Evolutionary conservation across 2,113 vertebrate species (phyloP), one percentile per base, ranked within the genome.

Genomic region (Sceloporus tristichus): DNA sequence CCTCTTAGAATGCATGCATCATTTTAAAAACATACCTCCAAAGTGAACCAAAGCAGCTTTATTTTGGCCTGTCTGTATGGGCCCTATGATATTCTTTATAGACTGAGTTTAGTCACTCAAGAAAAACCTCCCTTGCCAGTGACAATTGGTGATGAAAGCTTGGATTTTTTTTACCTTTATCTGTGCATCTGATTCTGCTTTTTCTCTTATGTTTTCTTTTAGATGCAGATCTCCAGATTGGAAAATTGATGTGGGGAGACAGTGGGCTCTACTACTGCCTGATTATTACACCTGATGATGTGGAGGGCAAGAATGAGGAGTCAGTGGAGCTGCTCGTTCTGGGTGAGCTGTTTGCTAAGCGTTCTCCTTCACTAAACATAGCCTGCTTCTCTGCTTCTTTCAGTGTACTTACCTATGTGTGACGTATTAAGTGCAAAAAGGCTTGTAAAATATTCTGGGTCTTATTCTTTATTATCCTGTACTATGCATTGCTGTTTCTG

Each of bases 201-300:
- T 87, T 3, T 62, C 25, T 77, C 2, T 91, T 88, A 88, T 14
- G 93, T 83, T 93, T 9, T 91, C 16, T 91, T 95, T 87, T 95
- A 99, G 99, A 98, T 95, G 99, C 98, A 38, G 98, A 99, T 90
- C 97, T 99, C 91, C 97, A 98, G 53, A 99, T 99, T 62, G 98
- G 98, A 77, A 98, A 98, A 92, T 87, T 99, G 92, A 97, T 98
- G 96, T 99, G 99, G 99, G 99, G 99, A 18, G 99, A 99, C 97
- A 99, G 98, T 11, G 99, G 99, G 0, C 98, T 99, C 27, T 99
- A 99, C 90, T 98, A 98, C 96, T 99, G 99, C 83, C 97, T 99
- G 85, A 97, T 99, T 75, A 96, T 98, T 88, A 98, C 98, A 62
- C 95, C 98, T 0, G 97, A 99, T 76, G 99, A 99, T 78, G 95